Conservation (phyloP, 2,113 vertebrate species). For the Cottus gobio region DNA sequence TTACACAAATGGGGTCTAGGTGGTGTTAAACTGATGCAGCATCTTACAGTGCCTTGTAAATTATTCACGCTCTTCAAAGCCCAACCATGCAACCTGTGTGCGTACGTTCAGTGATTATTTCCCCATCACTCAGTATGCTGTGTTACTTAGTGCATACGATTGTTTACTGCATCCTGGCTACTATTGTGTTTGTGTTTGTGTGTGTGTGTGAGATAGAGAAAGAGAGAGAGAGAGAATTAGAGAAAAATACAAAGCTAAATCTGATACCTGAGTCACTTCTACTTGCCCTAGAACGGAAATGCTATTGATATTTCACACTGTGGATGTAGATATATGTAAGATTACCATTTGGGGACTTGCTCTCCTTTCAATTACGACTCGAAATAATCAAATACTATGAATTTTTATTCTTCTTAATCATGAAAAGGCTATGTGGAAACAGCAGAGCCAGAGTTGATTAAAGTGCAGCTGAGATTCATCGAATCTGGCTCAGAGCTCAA, state of each 20-base stretch:
- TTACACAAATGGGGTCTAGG: constrained; percentile 38
- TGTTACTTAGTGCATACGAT: constrained; percentile 49
- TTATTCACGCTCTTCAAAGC: constrained; percentile 53
- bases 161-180: constrained; percentile 24
- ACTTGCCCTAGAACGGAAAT: constrained; percentile 72
- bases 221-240: not conserved
- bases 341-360: constrained; percentile 75
- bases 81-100: not conserved
- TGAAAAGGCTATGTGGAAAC: constrained; percentile 72
- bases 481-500: constrained; percentile 74
- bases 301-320: constrained; percentile 77
- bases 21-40: constrained; percentile 54
- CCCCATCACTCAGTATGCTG: constrained; percentile 35
- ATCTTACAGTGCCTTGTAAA: constrained; percentile 47
- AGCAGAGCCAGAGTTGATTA: constrained; percentile 79
- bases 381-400: constrained; percentile 84
- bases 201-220: constrained; percentile 4
- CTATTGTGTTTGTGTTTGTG: constrained; percentile 18
- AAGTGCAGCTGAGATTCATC: constrained; percentile 79
- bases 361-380: constrained; percentile 77
- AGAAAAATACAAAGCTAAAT: constrained; percentile 30
- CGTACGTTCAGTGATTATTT: constrained; percentile 34
- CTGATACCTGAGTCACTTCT: constrained; percentile 58
- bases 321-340: constrained; percentile 79
- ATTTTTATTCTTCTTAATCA: constrained; percentile 85